phyloP scores from a whole-genome alignment of 2,113 vertebrate species.

The Lota lota region DNA sequence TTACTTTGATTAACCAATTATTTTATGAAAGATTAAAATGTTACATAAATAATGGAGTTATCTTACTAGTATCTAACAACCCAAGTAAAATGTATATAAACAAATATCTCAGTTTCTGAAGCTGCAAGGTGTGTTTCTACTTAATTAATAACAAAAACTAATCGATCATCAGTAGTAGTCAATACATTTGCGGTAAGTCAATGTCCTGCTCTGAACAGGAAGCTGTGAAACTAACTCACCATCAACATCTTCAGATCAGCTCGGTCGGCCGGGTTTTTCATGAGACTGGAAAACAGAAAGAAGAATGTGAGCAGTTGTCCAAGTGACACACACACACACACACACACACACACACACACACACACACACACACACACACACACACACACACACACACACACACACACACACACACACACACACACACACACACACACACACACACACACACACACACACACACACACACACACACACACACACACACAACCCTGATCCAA shows the following conservation, averaged over 20 bases:
- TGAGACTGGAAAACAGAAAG: constrained; percentile 72
- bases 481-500: not conserved
- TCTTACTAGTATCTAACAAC: too few relatives aligned
- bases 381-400: not conserved
- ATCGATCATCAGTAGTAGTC: too few relatives aligned
- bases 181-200: too few relatives aligned
- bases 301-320: not conserved
- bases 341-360: not conserved
- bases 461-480: not conserved
- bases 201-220: too few relatives aligned
- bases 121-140: too few relatives aligned
- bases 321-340: not conserved
- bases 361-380: not conserved
- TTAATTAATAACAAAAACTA: too few relatives aligned
- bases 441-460: not conserved
- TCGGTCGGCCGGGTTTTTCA: constrained; percentile 89
- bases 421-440: not conserved
- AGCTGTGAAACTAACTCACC: constrained; percentile 65
- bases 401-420: not conserved
- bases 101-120: too few relatives aligned
- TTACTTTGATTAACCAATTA: too few relatives aligned
- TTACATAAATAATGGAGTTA: too few relatives aligned
- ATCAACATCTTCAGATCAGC: constrained; percentile 91
- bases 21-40: too few relatives aligned
- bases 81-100: too few relatives aligned